Conservation (phyloP, 92 coral and sea anemone genomes). For the Parazoanthus swiftii region DNA sequence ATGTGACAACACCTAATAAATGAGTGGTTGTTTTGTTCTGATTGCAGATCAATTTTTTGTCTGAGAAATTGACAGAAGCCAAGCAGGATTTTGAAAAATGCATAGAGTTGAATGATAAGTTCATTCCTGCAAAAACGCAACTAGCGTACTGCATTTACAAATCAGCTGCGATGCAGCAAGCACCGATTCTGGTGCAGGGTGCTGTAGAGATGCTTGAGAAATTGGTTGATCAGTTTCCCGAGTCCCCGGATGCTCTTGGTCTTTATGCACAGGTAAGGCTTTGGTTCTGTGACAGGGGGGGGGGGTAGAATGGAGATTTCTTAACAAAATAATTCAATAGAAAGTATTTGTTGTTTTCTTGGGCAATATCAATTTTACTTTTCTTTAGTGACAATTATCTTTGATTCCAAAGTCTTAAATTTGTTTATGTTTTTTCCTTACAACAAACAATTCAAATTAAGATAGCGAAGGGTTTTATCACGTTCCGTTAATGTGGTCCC, state of each 20-base stretch:
- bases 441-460: too few relatives aligned
- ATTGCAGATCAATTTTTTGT: constrained; percentile 78
- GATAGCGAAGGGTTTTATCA: too few relatives aligned
- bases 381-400: too few relatives aligned
- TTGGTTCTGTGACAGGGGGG: neutral
- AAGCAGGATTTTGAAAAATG: constrained; percentile 91
- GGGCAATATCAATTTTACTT: too few relatives aligned
- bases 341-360: too few relatives aligned
- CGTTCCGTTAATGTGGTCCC: too few relatives aligned
- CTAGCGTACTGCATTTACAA: constrained; percentile 95
- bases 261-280: constrained; percentile 89
- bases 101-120: constrained; percentile 71
- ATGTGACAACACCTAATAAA: neutral
- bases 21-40: neutral
- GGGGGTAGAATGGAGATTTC: neutral
- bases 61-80: constrained; percentile 87
- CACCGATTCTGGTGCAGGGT: constrained; percentile 79
- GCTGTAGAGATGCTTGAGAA: constrained; percentile 86
- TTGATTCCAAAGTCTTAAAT: too few relatives aligned
- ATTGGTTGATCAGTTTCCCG: constrained; percentile 70
- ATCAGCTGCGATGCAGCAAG: constrained; percentile 83
- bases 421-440: too few relatives aligned
- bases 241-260: constrained; percentile 85
- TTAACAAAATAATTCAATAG: too few relatives aligned
- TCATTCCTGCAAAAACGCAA: constrained; percentile 91